Evolutionary conservation across 2,888 invertebrate genomes (phyloP), one percentile per base, ranked within the genome.

Genomic region (Ceratothoa steindachneri): DNA sequence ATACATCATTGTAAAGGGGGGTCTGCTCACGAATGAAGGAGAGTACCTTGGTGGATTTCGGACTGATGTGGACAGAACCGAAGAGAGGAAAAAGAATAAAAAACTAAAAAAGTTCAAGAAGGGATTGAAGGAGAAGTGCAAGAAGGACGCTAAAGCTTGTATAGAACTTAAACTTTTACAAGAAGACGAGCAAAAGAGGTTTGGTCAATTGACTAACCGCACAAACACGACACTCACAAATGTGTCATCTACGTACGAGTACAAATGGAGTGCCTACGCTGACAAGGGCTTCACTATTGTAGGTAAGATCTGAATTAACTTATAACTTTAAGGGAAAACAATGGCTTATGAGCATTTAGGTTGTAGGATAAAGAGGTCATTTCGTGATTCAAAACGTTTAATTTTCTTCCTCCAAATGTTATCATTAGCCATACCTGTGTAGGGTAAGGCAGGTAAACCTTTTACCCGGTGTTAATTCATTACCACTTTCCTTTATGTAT

Each of bases 21-120:
- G 24, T 60, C 19, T 60, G 1, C 27, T 60, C 22, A 12, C 60
- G 12, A 60, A 60, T 60, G 60, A 60, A 60, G 60, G 60, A 1
- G 60, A 60, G 3, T 60, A 60, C 24, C 24, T 60, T 12, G 60
- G 60, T 22, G 60, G 60, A 1, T 60, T 24, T 24, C 19, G 27
- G 3, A 60, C 60, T 1, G 60, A 60, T 3, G 60, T 60, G 2
- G 60, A 60, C 27, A 15, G 27, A 22, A 60, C 60, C 1, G 60
- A 60, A 60, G 60, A 60, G 12, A 60, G 60, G 27, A 60, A 60
- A 24, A 60, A 60, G 60, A 60, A 60, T n/a, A 60, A 60, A 60
- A 60, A 60, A 7, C 19, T 2, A 7, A 24, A 60, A 24, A 60
- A 60, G 27, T 60, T 24, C 22, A 60, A 60, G 9, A 60, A 60